phyloP scores from a whole-genome alignment of 1,140 invertebrate genomes.

The Drosophila ambigua region DNA sequence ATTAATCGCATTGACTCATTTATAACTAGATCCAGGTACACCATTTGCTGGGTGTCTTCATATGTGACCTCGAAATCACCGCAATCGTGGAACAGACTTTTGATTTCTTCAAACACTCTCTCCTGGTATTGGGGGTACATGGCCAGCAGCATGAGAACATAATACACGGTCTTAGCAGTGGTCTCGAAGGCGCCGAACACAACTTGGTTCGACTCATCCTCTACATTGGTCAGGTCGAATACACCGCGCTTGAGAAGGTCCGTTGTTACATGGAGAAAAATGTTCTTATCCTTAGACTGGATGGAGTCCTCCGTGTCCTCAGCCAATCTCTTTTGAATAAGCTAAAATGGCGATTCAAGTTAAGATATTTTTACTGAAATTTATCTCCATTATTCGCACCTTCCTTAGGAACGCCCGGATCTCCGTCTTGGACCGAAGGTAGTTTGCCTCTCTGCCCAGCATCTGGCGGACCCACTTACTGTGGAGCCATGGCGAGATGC shows the following conservation, averaged over 20 bases:
- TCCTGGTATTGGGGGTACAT: constrained; percentile 84
- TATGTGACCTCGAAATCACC: constrained; percentile 83
- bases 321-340: constrained; percentile 56
- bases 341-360: constrained; percentile 7
- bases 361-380: background rate
- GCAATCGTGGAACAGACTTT: constrained; percentile 85
- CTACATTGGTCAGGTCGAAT: constrained; percentile 45
- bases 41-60: constrained; percentile 86
- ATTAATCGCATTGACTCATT: constrained; percentile 86
- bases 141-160: constrained; percentile 56
- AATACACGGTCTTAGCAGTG: constrained; percentile 40
- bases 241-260: constrained; percentile 33
- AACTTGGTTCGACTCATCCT: constrained; percentile 54
- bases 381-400: constrained; percentile 3
- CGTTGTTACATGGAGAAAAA: constrained; percentile 50
- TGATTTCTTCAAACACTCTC: constrained; percentile 86
- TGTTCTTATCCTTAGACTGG: constrained; percentile 52
- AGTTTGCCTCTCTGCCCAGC: constrained; percentile 50
- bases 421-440: constrained; percentile 50
- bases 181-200: constrained; percentile 66
- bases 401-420: constrained; percentile 67
- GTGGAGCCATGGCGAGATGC: constrained; percentile 70
- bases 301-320: constrained; percentile 19
- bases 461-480: constrained; percentile 46
- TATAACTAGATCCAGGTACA: constrained; percentile 87